Evolutionary conservation across 2,797 vertebrate genomes (phyloP), one percentile per base, ranked within the genome.

Genomic region (Bovichtus diacanthus): DNA sequence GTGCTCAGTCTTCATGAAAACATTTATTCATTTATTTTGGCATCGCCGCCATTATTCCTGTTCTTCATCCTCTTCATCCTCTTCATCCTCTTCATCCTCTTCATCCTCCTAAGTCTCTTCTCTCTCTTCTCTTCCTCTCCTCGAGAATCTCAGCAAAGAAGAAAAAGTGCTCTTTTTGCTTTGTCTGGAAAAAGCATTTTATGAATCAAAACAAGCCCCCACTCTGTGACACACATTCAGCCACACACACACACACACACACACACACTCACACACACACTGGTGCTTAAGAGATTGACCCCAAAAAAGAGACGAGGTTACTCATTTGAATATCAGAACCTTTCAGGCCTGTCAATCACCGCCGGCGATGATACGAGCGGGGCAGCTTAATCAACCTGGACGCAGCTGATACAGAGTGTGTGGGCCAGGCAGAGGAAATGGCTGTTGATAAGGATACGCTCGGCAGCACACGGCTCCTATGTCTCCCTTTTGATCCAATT

Each of bases 271-370:
- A 34, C 6, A 34, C 6, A 34, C 31, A 34, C 31, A 75, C 74
- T 74, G 74, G 62, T 73, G 73, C 81, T 88, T 77, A 79, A 80
- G 74, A 90, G 83, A 84, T 63, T 82, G 83, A 82, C 82, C 88
- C 76, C 60, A 13, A 61, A 81, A 78, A 88, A 78, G 84, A 72
- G 93, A 88, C 31, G 34, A 87, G 90, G 88, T 85, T 74, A 74
- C 72, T 60, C 58, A 83, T 93, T 94, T 91, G 82, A 94, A 94
- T 92, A 93, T 90, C 88, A 92, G 83, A 92, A 91, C 90, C 90
- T 91, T 92, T 82, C 83, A 50, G 84, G 74, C 70, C 88, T 82
- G 92, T 92, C 93, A 92, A 63, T 93, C 93, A 93, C 18, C 27
- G 25, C 27, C 46, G 2, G 11, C 38, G 19, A 79, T 34, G 73